A percentile compares a stretch with the other conserved stretches of the same genome.
phyloP scores from a whole-genome alignment of 2,888 invertebrate species.

The Salpingus planirostris region DNA sequence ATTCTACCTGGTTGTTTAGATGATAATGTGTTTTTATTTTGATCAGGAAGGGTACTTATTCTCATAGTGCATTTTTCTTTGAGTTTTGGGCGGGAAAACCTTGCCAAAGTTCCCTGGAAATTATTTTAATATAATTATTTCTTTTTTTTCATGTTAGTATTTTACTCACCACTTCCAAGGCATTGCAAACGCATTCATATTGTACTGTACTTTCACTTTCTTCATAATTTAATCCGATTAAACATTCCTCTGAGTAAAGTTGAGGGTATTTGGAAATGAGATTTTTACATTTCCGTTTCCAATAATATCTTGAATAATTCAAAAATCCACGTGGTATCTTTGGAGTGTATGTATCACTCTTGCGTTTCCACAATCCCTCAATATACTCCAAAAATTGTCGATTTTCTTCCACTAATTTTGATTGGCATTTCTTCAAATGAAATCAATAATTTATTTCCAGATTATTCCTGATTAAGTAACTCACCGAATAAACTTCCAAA shows the following conservation, averaged over 20 bases:
- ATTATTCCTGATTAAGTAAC: conserved; percentile 1
- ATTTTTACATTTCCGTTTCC: too few relatives aligned
- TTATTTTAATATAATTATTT: too few relatives aligned
- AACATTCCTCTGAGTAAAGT: too few relatives aligned
- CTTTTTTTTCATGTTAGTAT: too few relatives aligned
- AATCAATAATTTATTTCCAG: too few relatives aligned
- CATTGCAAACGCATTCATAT: too few relatives aligned
- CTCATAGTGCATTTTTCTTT: conserved; percentile 13
- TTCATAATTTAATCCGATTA: too few relatives aligned
- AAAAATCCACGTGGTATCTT: too few relatives aligned
- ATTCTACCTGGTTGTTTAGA: conserved; percentile 17
- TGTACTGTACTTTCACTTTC: too few relatives aligned
- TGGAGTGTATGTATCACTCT: conserved; percentile 7
- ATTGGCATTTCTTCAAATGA: conserved; percentile 19
- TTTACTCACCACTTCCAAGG: too few relatives aligned
- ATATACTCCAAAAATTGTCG: conserved; percentile 15
- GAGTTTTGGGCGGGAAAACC: conserved; percentile 16
- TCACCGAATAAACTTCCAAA: conserved; percentile 20
- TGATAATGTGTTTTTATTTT: conserved; percentile 6
- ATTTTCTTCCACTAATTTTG: conserved; percentile 21
- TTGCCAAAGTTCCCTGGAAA: conserved; percentile 17
- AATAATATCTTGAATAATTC: too few relatives aligned
- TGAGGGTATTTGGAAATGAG: too few relatives aligned
- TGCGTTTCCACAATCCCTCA: conserved; percentile 15
- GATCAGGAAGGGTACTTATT: conserved; percentile 10